These are phyloP conservation scores for Macaria notata DNA, from an alignment of 2,888 invertebrate genomes.

Conservation along the genomic window DNA sequence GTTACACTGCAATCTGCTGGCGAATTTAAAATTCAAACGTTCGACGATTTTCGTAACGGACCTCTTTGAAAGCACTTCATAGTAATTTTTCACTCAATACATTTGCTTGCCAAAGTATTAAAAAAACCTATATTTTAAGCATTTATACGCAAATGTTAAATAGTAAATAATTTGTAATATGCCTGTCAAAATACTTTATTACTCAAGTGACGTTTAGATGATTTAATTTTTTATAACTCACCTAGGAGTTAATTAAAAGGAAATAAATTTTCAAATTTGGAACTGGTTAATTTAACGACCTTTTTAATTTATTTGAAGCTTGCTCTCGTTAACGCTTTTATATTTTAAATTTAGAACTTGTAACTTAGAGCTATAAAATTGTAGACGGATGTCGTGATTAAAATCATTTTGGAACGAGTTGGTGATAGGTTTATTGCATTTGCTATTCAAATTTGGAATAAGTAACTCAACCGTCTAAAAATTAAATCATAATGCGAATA, in stretches of 20 bases:
- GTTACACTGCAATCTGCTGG: too few species aligned
- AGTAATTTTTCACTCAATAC: background rate
- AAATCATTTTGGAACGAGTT: conserved; percentile 11
- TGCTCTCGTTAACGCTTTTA: conserved; percentile 1
- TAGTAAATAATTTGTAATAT: too few species aligned
- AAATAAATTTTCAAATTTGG: conserved; percentile 14
- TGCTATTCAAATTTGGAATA: background rate
- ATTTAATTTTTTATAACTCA: background rate
- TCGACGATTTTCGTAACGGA: background rate
- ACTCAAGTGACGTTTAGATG: too few species aligned
- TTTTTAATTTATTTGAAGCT: conserved; percentile 3
- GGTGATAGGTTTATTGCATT: conserved; percentile 8
- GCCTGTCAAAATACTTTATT: too few species aligned
- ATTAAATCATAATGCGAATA: background rate
- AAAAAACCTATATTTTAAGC: background rate
- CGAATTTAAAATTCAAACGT: background rate
- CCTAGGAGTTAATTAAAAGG: background rate
- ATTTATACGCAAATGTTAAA: background rate
- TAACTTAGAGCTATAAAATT: conserved; percentile 4
- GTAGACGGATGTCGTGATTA: conserved; percentile 10
- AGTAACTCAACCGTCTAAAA: conserved; percentile 4
- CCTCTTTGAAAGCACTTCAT: background rate
- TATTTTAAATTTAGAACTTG: conserved; percentile 3
- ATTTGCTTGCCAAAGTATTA: background rate
- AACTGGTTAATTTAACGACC: conserved; percentile 1